phyloP scores from a whole-genome alignment of 2,888 invertebrate species.

The Nomada fucata region DNA sequence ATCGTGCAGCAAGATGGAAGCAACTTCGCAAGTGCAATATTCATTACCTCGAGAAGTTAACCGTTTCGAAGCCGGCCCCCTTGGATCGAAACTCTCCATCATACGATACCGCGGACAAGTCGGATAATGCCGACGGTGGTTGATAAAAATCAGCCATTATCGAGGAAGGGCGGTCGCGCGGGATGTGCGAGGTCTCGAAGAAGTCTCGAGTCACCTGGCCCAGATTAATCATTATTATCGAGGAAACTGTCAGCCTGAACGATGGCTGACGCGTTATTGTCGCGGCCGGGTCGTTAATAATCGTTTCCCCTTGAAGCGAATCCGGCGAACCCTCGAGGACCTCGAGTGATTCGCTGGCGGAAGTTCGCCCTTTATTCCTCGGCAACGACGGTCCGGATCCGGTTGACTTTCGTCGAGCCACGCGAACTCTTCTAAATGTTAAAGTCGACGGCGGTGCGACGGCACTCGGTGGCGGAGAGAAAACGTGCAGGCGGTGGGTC shows the following conservation, averaged over 20 bases:
- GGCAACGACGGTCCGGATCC: background rate
- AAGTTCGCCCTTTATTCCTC: background rate
- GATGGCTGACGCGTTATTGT: slow-evolving; percentile 54
- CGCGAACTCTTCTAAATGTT: background rate
- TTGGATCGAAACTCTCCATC: slow-evolving; percentile 3
- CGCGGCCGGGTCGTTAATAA: slow-evolving; percentile 63
- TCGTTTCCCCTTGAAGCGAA: slow-evolving; percentile 32
- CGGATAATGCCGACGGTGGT: background rate
- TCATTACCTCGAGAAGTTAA: slow-evolving; percentile 4
- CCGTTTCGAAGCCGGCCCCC: background rate
- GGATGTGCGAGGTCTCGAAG: slow-evolving; percentile 31
- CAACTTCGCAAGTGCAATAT: too few species aligned
- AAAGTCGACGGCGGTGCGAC: background rate
- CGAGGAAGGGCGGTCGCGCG: background rate
- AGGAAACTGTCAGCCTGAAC: slow-evolving; percentile 49
- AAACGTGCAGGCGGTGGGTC: background rate
- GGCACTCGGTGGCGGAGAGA: background rate
- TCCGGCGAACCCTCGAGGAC: slow-evolving; percentile 5
- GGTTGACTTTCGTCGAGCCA: background rate
- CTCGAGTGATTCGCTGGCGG: background rate
- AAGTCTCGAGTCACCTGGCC: slow-evolving; percentile 49
- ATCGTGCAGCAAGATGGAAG: too few species aligned
- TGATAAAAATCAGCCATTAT: slow-evolving; percentile 51
- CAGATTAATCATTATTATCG: slow-evolving; percentile 66
- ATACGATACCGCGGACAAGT: background rate